Conservation (phyloP, 1,140 invertebrate genomes). For the Agrilus planipennis region DNA sequence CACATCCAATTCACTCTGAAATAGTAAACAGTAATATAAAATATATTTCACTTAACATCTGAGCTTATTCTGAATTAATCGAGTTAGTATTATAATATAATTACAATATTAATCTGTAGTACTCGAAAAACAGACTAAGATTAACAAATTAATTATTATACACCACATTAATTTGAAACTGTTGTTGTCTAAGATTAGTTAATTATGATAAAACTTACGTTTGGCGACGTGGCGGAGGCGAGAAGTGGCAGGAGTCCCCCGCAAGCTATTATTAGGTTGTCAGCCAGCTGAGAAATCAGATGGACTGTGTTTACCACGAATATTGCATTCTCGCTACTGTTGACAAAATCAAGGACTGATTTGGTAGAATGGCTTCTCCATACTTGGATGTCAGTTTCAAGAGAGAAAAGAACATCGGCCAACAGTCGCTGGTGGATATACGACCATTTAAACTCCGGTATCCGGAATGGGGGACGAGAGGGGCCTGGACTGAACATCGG, state of each 20-base stretch:
- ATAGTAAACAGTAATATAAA: no score
- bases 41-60: no score
- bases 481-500: slow-evolving; percentile 93
- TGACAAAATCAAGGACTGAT: slow-evolving; percentile 95
- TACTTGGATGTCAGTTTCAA: slow-evolving; percentile 94
- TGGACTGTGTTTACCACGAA: slow-evolving; percentile 99
- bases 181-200: no score
- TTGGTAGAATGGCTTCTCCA: slow-evolving; percentile 87
- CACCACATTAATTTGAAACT: no score
- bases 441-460: slow-evolving; percentile 99
- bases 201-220: no score
- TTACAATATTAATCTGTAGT: background rate
- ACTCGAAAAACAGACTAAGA: background rate
- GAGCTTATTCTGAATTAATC: no score
- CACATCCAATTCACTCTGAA: slow-evolving; percentile 93
- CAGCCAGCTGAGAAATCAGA: slow-evolving; percentile 95
- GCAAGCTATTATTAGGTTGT: slow-evolving; percentile 98
- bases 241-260: slow-evolving; percentile 92
- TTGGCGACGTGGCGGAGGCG: slow-evolving; percentile 96
- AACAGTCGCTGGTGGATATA: slow-evolving; percentile 94
- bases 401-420: slow-evolving; percentile 91
- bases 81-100: no score
- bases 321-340: slow-evolving; percentile 94
- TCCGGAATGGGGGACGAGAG: slow-evolving; percentile 91
- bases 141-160: no score